Percentiles rank a stretch among this genome's conserved stretches.
Conservation (phyloP, 2,888 invertebrate genomes). For the Invenusta paracnida region DNA sequence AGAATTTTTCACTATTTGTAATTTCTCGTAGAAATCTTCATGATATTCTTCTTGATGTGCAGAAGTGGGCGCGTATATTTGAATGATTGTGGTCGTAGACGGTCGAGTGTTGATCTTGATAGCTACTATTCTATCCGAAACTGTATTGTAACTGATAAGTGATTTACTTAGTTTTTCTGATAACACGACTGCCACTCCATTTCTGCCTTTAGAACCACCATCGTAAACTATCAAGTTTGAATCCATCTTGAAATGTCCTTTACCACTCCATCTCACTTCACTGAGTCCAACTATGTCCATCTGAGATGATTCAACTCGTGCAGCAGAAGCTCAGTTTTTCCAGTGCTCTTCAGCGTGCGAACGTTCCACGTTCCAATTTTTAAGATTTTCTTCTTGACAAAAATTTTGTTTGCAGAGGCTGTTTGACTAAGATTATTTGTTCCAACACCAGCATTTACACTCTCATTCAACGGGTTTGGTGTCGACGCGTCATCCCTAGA, state of each 20-base stretch:
- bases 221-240: background rate
- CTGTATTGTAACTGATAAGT: conserved; percentile 15
- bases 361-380: background rate
- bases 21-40: conserved; percentile 24
- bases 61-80: conserved; percentile 4
- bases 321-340: background rate
- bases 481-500: background rate
- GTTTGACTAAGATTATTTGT: background rate
- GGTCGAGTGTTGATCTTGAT: background rate
- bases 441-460: background rate
- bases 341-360: background rate
- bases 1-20: background rate
- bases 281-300: background rate
- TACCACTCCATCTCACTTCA: background rate
- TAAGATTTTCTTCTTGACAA: background rate
- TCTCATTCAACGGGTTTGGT: background rate
- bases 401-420: background rate
- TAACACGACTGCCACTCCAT: background rate
- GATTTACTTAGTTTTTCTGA: background rate
- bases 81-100: background rate
- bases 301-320: background rate
- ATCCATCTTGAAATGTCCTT: background rate
- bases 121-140: background rate
- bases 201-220: background rate
- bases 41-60: background rate